Evolutionary conservation across 2,113 vertebrate species (phyloP).

Genomic region (Boleophthalmus pectinirostris): DNA sequence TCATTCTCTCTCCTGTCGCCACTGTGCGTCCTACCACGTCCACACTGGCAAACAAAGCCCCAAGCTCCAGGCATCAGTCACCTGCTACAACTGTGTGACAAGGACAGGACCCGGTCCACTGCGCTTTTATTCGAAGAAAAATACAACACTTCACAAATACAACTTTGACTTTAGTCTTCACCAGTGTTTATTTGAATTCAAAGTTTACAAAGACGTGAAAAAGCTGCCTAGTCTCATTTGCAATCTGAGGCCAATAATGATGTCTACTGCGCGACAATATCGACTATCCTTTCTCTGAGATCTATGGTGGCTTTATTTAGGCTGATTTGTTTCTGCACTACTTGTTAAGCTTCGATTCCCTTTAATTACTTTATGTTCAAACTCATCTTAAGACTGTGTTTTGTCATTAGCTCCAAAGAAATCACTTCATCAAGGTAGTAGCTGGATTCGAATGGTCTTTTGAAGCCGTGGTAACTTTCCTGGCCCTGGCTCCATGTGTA

Average conservation of each 20-base stretch:
- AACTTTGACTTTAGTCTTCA: neutral
- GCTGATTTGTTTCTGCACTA: slow-evolving; percentile 16
- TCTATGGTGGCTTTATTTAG: slow-evolving; percentile 1
- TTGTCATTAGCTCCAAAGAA: slow-evolving; percentile 14
- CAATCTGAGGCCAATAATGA: neutral
- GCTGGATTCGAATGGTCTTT: slow-evolving; percentile 9
- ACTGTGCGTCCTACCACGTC: slow-evolving; percentile 54
- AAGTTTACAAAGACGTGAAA: neutral
- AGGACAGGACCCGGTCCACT: slow-evolving; percentile 1
- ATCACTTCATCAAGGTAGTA: slow-evolving; percentile 15
- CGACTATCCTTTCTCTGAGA: neutral
- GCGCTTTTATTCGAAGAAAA: neutral
- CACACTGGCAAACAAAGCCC: slow-evolving; percentile 44
- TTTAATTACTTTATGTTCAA: slow-evolving; percentile 6
- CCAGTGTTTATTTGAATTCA: neutral
- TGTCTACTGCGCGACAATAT: slow-evolving; percentile 1
- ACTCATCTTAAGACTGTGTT: slow-evolving; percentile 4
- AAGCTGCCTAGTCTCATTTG: neutral
- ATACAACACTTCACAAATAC: neutral
- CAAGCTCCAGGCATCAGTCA: slow-evolving; percentile 30
- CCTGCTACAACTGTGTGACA: slow-evolving; percentile 38
- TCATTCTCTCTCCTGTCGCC: slow-evolving; percentile 45
- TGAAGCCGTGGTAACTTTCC: slow-evolving; percentile 17
- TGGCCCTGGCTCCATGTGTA: slow-evolving; percentile 16
- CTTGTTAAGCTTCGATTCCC: slow-evolving; percentile 7